Evolutionary conservation across 2,888 invertebrate species (phyloP).

Genomic region (Tethea ocularis): DNA sequence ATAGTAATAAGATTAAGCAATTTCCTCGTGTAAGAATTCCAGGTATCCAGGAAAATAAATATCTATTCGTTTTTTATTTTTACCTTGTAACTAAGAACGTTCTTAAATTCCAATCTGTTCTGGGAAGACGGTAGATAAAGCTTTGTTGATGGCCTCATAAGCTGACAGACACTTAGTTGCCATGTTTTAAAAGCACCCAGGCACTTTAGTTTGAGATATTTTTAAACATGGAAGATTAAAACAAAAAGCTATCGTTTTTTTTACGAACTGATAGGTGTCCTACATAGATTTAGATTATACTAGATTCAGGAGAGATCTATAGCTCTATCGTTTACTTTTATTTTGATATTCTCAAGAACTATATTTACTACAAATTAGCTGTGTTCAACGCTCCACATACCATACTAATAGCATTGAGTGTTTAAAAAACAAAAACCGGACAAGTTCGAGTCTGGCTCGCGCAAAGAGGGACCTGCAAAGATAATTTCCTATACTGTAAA

Average conservation of each 20-base stretch:
- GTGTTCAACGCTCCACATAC: no score
- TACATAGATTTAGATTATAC: no score
- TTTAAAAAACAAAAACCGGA: no score
- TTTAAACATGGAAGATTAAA: not conserved
- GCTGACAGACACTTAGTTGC: not conserved
- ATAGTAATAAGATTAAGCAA: not conserved
- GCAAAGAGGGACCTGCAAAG: no score
- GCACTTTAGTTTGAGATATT: not conserved
- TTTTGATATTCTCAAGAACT: not conserved
- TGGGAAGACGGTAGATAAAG: not conserved
- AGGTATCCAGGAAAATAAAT: not conserved
- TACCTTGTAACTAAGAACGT: not conserved
- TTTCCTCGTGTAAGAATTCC: not conserved
- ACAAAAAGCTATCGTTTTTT: no score
- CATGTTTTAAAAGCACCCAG: not conserved
- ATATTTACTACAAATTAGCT: not conserved
- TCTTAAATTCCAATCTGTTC: not conserved
- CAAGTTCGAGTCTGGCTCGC: no score
- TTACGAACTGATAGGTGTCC: no score
- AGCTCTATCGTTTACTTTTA: no score
- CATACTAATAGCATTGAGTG: not conserved
- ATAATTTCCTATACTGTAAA: no score
- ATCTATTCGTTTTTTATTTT: not conserved
- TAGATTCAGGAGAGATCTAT: no score
- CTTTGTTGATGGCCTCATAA: not conserved